Percentiles rank a stretch among this genome's conserved stretches.
These are phyloP conservation scores for Umimayanthus chanpuru DNA, from an alignment of 92 coral and sea anemone species.

Conservation along the genomic window DNA sequence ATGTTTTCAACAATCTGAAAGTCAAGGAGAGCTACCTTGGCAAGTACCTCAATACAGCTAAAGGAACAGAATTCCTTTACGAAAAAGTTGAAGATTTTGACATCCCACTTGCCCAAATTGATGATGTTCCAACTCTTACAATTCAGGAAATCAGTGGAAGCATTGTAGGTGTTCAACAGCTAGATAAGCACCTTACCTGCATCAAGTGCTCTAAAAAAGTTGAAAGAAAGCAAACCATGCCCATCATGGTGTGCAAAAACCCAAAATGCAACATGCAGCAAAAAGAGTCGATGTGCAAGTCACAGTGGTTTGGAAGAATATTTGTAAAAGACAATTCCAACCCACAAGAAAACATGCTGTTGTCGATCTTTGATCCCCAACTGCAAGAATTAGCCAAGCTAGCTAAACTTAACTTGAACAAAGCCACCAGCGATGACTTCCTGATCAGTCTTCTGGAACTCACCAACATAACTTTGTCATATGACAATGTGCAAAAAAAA, in stretches of 20 bases:
- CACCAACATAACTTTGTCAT: too few relatives aligned
- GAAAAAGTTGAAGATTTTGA: background rate
- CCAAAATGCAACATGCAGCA: constrained; percentile 17
- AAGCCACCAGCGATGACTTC: too few relatives aligned
- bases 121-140: constrained; percentile 5
- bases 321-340: too few relatives aligned
- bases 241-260: constrained; percentile 27
- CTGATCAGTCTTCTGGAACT: too few relatives aligned
- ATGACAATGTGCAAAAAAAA: too few relatives aligned
- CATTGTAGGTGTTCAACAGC: constrained; percentile 23
- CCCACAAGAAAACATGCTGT: too few relatives aligned
- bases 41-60: constrained; percentile 33
- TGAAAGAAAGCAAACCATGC: constrained; percentile 3
- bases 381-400: too few relatives aligned
- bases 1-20: background rate
- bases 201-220: constrained; percentile 25
- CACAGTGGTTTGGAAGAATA: constrained; percentile 9
- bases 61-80: constrained; percentile 16
- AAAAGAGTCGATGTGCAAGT: constrained; percentile 2
- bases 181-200: constrained; percentile 21
- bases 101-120: constrained; percentile 2
- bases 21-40: constrained; percentile 5
- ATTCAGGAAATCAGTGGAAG: background rate
- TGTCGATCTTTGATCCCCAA: too few relatives aligned
- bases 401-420: too few relatives aligned